Conservation (phyloP, 2,797 vertebrate species). For the Molossus molossus region DNA sequence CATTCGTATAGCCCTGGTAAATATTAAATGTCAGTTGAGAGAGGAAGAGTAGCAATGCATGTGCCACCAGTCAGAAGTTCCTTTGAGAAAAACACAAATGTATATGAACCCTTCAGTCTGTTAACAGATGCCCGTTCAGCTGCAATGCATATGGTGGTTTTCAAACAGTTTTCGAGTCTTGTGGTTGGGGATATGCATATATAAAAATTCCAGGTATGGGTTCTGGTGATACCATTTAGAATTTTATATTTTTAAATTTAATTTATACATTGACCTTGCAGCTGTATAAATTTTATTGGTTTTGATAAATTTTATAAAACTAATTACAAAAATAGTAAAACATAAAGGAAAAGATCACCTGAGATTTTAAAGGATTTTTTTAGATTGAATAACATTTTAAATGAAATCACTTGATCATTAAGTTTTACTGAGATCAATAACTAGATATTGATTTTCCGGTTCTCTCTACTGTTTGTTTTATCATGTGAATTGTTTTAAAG, state of each 20-base stretch:
- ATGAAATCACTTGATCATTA: neutral
- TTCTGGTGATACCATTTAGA: neutral
- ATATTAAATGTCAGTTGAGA: constrained; percentile 51
- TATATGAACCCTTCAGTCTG: neutral
- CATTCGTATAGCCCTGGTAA: constrained; percentile 5
- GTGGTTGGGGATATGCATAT: neutral
- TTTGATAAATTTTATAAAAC: neutral
- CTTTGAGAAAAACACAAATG: neutral
- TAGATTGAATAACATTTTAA: constrained; percentile 20
- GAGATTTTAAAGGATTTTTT: neutral
- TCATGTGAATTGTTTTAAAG: constrained; percentile 17
- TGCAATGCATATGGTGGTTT: neutral
- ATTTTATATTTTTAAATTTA: neutral
- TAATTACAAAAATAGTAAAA: neutral
- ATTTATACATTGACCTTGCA: constrained; percentile 13
- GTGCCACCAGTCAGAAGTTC: neutral
- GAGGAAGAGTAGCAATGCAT: neutral
- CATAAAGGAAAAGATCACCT: neutral
- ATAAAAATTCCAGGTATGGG: neutral
- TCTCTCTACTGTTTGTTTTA: neutral
- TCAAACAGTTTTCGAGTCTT: neutral
- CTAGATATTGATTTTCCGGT: neutral
- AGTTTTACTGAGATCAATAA: neutral
- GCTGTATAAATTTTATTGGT: neutral
- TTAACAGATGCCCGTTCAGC: neutral